Conservation (phyloP, 2,797 vertebrate genomes). For the Poeciliopsis presidionis region DNA sequence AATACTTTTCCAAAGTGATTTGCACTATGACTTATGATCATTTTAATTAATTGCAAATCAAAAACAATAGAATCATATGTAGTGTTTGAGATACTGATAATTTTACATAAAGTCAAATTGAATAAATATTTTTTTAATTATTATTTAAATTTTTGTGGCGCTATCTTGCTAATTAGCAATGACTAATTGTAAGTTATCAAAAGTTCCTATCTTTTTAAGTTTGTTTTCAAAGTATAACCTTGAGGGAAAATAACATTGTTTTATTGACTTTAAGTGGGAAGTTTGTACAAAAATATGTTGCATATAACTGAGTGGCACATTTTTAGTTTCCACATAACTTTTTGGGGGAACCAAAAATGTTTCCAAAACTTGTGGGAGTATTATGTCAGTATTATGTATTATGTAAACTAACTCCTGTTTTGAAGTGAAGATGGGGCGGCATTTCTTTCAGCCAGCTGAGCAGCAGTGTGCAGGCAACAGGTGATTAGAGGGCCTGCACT, state of each 20-base stretch:
- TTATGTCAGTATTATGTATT: background rate
- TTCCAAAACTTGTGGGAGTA: background rate
- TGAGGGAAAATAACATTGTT: background rate
- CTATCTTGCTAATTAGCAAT: background rate
- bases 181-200: background rate
- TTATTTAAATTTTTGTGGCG: background rate
- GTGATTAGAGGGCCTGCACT: background rate
- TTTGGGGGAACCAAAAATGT: background rate
- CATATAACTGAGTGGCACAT: background rate
- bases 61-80: background rate
- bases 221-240: background rate
- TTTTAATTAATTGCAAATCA: background rate
- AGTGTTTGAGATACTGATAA: background rate
- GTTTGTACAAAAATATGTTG: background rate
- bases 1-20: background rate
- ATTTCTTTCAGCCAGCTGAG: background rate
- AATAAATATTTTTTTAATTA: background rate
- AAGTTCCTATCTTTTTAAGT: background rate
- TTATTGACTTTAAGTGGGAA: background rate
- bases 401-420: background rate
- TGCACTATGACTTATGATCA: background rate
- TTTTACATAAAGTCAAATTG: background rate
- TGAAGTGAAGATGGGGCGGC: background rate
- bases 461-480: background rate
- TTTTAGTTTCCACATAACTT: background rate